Evolutionary conservation across 2,888 invertebrate genomes (phyloP), one percentile per base, ranked within the genome.

Genomic region (Aethes cnicana): DNA sequence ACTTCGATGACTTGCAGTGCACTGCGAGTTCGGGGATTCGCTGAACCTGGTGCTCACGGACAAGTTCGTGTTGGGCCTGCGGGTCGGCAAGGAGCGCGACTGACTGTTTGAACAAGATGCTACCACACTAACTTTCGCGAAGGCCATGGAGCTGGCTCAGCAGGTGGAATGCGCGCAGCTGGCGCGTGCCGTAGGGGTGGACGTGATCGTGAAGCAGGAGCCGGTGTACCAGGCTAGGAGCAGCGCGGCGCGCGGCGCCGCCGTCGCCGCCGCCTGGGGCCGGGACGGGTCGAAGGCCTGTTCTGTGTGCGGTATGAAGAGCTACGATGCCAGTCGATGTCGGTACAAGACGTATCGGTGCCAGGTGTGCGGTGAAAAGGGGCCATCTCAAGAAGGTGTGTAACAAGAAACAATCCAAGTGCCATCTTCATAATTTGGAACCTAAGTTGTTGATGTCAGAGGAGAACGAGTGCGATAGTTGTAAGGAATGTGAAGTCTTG

Each of bases 121-220:
- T 3, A 2, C 30, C 4, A 44, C 21, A 2, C 18, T 57, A 11
- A 50, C 43, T 5, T 14, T 55, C 7, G 30, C 50, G 9, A 36
- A 21, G 30, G 54, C 60, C 0, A n/a, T 58, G 20, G 55, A 58
- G 35, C n/a, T 60, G n/a, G 55, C 55, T 5, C 49, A 55, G 35
- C 54, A 54, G 41, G 54, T 47, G 17, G 52, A 32, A 21, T 35
- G 47, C 20, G 54, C 49, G 12, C 30, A 37, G 11, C 28, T 23
- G 21, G 48, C 49, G 21, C 20, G 35, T 2, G 36, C 35, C 6
- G 17, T 25, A 16, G 25, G 5, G 21, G 36, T 30, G 17, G 30
- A 11, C 17, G 23, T 3, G 11, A n/a, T 26, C 18, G 42, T 41
- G 6, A 37, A 35, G 42, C 14, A 30, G 28, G 41, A 39, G 33